Evolutionary conservation across 2,113 vertebrate genomes (phyloP), one percentile per base, ranked within the genome.

Genomic region (Brevimyrus niger): DNA sequence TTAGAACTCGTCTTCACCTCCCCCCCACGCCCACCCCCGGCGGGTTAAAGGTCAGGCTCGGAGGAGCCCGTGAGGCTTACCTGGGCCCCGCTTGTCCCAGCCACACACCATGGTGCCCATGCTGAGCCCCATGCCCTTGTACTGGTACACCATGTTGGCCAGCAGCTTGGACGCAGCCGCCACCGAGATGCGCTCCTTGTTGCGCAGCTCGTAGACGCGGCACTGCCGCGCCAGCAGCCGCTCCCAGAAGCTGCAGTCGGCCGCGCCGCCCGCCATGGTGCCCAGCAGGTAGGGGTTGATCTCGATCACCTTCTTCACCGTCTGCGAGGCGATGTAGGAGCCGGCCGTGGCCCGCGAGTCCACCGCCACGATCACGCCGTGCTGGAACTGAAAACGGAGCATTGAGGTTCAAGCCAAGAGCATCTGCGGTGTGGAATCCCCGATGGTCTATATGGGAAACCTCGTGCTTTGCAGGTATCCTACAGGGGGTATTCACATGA

Each of bases 61-160:
- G 15, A 53, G 50, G 51, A 53, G 51, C 17, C 51, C 1, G 17
- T 19, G 51, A 53, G 17, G 51, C 48, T n/a, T 61, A 89, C 88
- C 88, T 89, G 88, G 88, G 27, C 97, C 97, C 94, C 97, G 96
- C 94, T 98, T 98, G 95, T 98, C 97, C 97, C 97, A 98, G 92
- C 97, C 97, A 88, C 97, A 97, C 90, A 98, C 97, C 97, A 98
- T 98, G 93, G 97, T 98, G 27, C 97, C 97, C 97, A 98, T 98
- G 93, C 97, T 97, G 61, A 98, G 97, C 4, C 97, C 97, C 97
- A 97, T 97, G 92, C 97, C 97, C 92, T 98, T 98, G 94, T 98
- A 98, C 94, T 98, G 97, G 91, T 98, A 98, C 42, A 98, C 97
- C 97, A 98, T 98, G 94, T 98, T 98, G n/a, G 97, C 97, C 4